phyloP scores from a whole-genome alignment of 2,888 invertebrate genomes.

The Hirtodrosophila alboralis region DNA sequence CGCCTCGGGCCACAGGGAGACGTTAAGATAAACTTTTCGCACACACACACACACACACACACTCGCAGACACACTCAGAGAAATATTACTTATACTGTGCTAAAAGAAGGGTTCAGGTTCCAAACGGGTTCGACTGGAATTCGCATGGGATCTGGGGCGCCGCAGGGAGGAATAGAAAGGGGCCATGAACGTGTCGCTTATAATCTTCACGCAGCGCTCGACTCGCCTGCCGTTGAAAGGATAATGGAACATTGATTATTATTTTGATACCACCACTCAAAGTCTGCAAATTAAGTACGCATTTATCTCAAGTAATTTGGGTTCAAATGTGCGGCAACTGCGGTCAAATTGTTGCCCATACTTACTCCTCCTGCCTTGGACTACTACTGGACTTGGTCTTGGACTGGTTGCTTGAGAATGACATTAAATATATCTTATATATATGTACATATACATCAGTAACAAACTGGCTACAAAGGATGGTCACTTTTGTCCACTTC shows the following conservation, averaged over 20 bases:
- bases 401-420: slow-evolving; percentile 60
- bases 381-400: slow-evolving; percentile 3
- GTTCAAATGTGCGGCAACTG: slow-evolving; percentile 78
- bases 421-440: slow-evolving; percentile 61
- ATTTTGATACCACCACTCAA: slow-evolving; percentile 77
- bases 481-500: slow-evolving; percentile 64
- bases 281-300: slow-evolving; percentile 78
- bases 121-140: slow-evolving; percentile 70
- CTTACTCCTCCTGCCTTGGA: slow-evolving; percentile 35
- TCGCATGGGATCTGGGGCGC: slow-evolving; percentile 36
- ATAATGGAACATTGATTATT: slow-evolving; percentile 76
- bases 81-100: not conserved
- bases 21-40: slow-evolving; percentile 64
- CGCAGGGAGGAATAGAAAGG: slow-evolving; percentile 23
- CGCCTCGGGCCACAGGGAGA: slow-evolving; percentile 52
- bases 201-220: slow-evolving; percentile 72
- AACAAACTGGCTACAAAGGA: slow-evolving; percentile 60
- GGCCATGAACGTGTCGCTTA: slow-evolving; percentile 62
- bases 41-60: slow-evolving; percentile 36
- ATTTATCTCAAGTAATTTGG: slow-evolving; percentile 77
- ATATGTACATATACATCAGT: slow-evolving; percentile 1
- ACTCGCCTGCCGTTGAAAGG: slow-evolving; percentile 57
- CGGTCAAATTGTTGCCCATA: slow-evolving; percentile 75
- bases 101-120: slow-evolving; percentile 46
- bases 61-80: slow-evolving; percentile 1